Conservation (phyloP, 2,797 vertebrate species). For the Oryzias dopingdopingensis region DNA sequence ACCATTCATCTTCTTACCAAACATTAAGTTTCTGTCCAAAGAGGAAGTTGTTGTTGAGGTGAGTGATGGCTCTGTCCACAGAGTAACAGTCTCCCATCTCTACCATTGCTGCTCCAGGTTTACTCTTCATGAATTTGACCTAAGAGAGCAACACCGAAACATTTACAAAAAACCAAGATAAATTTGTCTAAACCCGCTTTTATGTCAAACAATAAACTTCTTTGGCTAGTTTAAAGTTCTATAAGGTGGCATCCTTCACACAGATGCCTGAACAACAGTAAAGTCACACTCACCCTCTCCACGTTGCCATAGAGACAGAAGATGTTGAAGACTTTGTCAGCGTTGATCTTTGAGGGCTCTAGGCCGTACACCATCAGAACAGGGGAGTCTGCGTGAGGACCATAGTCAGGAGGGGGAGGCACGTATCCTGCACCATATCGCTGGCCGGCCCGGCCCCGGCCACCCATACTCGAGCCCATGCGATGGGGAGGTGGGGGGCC, state of each 20-base stretch:
- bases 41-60: constrained; percentile 95
- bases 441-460: constrained; percentile 79
- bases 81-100: constrained; percentile 96
- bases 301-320: constrained; percentile 95
- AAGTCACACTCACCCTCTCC: constrained; percentile 82
- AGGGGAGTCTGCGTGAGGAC: constrained; percentile 88
- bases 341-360: constrained; percentile 90
- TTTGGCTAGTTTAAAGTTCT: too few relatives aligned
- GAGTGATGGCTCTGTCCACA: constrained; percentile 90
- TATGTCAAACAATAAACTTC: too few relatives aligned
- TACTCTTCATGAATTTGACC: constrained; percentile 99
- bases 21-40: constrained; percentile 93
- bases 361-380: constrained; percentile 94
- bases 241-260: too few relatives aligned
- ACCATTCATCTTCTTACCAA: constrained; percentile 76
- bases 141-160: constrained; percentile 27
- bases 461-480: constrained; percentile 47
- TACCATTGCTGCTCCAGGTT: constrained; percentile 94
- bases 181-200: too few relatives aligned
- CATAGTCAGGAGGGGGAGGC: constrained; percentile 87
- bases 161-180: background rate
- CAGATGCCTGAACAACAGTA: too few relatives aligned
- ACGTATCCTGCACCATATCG: constrained; percentile 86
- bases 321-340: constrained; percentile 91
- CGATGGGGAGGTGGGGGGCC: constrained; percentile 86